phyloP scores from a whole-genome alignment of 2,888 invertebrate species.

The Andrena haemorrhoa region DNA sequence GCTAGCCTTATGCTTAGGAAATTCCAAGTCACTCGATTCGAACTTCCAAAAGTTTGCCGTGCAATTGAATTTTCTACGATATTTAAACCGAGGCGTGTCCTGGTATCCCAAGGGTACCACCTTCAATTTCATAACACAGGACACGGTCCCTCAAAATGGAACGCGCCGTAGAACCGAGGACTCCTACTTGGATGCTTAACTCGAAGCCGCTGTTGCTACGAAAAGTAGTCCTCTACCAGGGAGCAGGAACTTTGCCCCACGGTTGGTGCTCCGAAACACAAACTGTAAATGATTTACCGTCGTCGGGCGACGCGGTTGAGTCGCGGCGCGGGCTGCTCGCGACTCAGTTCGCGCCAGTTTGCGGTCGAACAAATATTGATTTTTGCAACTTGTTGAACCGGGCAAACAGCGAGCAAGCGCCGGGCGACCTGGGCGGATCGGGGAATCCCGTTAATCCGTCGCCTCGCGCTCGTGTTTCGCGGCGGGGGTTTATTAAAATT shows the following conservation, averaged over 20 bases:
- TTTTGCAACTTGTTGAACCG: constrained; percentile 57
- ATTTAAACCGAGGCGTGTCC: no score
- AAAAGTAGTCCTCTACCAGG: no score
- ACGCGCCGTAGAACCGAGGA: no score
- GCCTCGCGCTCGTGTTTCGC: background rate
- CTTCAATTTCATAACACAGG: no score
- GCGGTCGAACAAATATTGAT: constrained; percentile 53
- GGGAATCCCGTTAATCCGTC: constrained; percentile 2
- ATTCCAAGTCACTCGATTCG: no score
- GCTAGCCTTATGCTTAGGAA: no score
- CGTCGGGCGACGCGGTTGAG: constrained; percentile 25
- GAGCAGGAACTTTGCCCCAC: background rate
- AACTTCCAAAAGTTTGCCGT: no score
- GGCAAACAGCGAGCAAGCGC: background rate
- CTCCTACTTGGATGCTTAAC: no score
- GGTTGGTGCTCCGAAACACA: constrained; percentile 5
- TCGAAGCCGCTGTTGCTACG: no score
- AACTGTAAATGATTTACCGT: constrained; percentile 2
- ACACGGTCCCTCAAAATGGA: no score
- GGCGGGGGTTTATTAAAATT: constrained; percentile 39
- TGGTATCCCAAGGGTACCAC: no score
- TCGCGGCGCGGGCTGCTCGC: background rate
- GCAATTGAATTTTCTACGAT: no score
- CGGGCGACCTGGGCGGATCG: background rate
- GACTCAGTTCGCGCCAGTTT: constrained; percentile 25